Conservation (phyloP, 1,140 invertebrate genomes). For the Spodoptera frugiperda region DNA sequence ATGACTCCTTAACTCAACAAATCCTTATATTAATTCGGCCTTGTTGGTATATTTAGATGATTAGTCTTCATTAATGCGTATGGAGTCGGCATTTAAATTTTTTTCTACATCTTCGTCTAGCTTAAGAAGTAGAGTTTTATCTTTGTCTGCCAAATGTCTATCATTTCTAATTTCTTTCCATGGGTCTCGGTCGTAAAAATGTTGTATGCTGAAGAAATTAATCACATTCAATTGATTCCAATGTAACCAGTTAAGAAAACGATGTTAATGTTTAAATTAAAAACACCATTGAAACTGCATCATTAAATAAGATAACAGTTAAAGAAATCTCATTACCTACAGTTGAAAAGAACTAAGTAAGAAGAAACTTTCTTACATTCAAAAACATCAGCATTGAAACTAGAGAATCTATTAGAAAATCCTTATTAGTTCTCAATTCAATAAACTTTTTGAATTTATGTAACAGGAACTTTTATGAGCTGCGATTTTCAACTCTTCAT, state of each 20-base stretch:
- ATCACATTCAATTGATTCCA: too few relatives aligned
- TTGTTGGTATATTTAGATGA: slow-evolving; percentile 74
- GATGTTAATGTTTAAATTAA: background rate
- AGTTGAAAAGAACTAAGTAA: background rate
- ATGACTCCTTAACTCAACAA: slow-evolving; percentile 58
- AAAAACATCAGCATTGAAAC: background rate
- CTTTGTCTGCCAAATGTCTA: background rate
- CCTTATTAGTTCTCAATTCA: background rate
- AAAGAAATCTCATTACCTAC: too few relatives aligned
- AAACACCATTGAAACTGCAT: background rate
- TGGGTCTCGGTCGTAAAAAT: too few relatives aligned
- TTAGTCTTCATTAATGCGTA: slow-evolving; percentile 69
- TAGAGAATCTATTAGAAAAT: background rate
- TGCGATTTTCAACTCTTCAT: slow-evolving; percentile 25
- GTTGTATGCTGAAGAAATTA: too few relatives aligned
- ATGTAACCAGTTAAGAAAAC: too few relatives aligned
- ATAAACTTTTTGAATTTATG: background rate
- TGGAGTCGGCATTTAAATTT: slow-evolving; percentile 25
- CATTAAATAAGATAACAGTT: background rate
- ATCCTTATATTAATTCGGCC: slow-evolving; percentile 75
- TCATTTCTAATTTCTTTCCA: background rate
- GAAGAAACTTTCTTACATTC: background rate
- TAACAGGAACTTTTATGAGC: background rate
- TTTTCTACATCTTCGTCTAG: slow-evolving; percentile 21
- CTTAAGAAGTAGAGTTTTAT: background rate